Evolutionary conservation across 2,888 invertebrate species (phyloP).

Genomic region (Phengaris alcon): DNA sequence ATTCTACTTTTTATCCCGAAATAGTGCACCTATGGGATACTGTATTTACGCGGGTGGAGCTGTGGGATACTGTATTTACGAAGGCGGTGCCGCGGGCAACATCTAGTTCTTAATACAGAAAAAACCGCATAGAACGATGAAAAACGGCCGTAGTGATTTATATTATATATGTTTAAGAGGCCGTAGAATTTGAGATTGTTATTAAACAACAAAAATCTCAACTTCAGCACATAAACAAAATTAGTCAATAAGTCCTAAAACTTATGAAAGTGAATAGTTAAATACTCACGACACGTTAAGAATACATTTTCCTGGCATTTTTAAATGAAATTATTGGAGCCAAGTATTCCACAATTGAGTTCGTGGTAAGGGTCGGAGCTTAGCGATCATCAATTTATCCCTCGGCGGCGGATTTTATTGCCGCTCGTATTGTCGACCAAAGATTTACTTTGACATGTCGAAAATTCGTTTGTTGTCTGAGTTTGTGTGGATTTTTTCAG

Average conservation of each 20-base stretch:
- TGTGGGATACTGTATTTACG: too few relatives aligned
- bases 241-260: not conserved
- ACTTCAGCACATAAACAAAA: not conserved
- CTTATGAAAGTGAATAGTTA: not conserved
- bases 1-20: too few relatives aligned
- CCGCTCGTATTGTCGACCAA: slow-evolving; percentile 74
- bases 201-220: not conserved
- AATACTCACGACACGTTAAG: not conserved
- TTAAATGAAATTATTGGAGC: not conserved
- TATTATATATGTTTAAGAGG: too few relatives aligned
- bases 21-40: too few relatives aligned
- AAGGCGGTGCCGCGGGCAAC: too few relatives aligned
- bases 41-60: too few relatives aligned
- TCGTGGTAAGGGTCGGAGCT: slow-evolving; percentile 58
- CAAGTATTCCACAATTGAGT: slow-evolving; percentile 29
- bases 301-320: slow-evolving; percentile 5
- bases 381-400: slow-evolving; percentile 62
- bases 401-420: slow-evolving; percentile 70
- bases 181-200: too few relatives aligned
- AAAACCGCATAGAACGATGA: too few relatives aligned
- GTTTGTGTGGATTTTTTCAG: slow-evolving; percentile 37
- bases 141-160: too few relatives aligned
- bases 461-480: slow-evolving; percentile 71
- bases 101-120: too few relatives aligned
- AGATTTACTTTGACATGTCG: slow-evolving; percentile 76